Base-by-base conservation (phyloP, 2,113 vertebrate species). In the Verasper variegatus region DNA sequence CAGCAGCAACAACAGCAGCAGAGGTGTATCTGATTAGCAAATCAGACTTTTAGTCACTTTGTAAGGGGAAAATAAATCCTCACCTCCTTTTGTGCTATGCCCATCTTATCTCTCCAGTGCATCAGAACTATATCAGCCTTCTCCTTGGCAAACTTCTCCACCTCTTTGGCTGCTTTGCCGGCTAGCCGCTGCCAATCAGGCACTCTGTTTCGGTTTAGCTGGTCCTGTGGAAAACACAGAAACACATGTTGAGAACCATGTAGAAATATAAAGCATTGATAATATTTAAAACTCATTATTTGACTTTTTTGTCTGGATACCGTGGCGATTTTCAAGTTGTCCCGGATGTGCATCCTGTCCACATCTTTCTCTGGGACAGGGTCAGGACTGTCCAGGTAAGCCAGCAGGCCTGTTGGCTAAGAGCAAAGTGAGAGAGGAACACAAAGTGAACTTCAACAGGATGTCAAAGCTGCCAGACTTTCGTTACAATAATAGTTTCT, bases 61-160 rank as follows among this genome's bases (percentile, higher is more conserved):
- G 40, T 27, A 35, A 20, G 66, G 66, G 2, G 5, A 51, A 78
- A 45, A 66, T 7, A 24, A 55, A 61, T 51, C 18, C 92, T 95
- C 94, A 98, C 98, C 97, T 99, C 98, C 92, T 99, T 99, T 76
- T 99, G 98, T 71, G 96, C 96, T 77, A 99, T 98, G 81, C 98
- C 98, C 98, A 99, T 99, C 86, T 98, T 96, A 72, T 99, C 98
- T 74, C 98, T 96, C 98, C 98, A 99, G 90, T 99, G 98, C 96
- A 99, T 97, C 84, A 99, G 93, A 70, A 99, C 96, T 0, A 98
- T 23, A 88, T 99, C 98, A 3, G 98, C 94, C 88, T 99, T 99
- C 82, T 99, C 98, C 95, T 99, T 99, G 92, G 98, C 97, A 90
- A 99, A 99, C 93, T 99, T 99, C 89, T 99, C 98, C 74, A 99